Conservation (phyloP, 2,113 vertebrate species). For the Xenopus tropicalis region DNA sequence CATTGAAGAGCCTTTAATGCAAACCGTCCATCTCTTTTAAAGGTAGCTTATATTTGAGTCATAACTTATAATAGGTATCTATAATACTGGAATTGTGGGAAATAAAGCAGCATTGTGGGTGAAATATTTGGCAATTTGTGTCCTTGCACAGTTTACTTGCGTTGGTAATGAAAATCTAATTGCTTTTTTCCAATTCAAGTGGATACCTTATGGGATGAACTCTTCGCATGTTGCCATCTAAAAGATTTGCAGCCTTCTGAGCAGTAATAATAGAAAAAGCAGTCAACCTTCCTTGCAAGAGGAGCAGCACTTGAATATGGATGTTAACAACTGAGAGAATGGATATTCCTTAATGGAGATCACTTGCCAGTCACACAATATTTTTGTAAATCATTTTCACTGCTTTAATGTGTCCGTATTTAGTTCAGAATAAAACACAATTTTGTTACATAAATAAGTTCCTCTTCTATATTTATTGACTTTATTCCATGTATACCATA, state of each 20-base stretch:
- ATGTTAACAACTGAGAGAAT: neutral
- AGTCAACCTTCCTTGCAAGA: neutral
- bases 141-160: too few relatives aligned
- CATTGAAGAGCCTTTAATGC: too few relatives aligned
- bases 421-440: conserved; percentile 33
- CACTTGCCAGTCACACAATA: conserved; percentile 17
- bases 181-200: conserved; percentile 9
- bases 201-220: conserved; percentile 38
- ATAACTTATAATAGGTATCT: too few relatives aligned
- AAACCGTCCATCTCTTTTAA: too few relatives aligned
- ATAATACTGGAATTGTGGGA: too few relatives aligned
- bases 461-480: too few relatives aligned
- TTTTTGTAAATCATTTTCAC: conserved; percentile 34
- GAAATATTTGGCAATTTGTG: too few relatives aligned
- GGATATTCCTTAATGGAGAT: conserved; percentile 6
- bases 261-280: conserved; percentile 26
- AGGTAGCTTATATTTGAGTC: too few relatives aligned
- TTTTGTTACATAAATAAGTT: neutral
- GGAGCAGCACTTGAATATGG: neutral
- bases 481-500: too few relatives aligned
- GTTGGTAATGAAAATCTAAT: neutral
- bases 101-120: too few relatives aligned
- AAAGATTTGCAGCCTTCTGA: neutral
- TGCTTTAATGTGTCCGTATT: conserved; percentile 20
- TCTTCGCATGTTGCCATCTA: neutral